A percentile compares a stretch with the other conserved stretches of the same genome.
Evolutionary conservation across 2,113 vertebrate genomes (phyloP).

Genomic region (Lepidothrix coronata): DNA sequence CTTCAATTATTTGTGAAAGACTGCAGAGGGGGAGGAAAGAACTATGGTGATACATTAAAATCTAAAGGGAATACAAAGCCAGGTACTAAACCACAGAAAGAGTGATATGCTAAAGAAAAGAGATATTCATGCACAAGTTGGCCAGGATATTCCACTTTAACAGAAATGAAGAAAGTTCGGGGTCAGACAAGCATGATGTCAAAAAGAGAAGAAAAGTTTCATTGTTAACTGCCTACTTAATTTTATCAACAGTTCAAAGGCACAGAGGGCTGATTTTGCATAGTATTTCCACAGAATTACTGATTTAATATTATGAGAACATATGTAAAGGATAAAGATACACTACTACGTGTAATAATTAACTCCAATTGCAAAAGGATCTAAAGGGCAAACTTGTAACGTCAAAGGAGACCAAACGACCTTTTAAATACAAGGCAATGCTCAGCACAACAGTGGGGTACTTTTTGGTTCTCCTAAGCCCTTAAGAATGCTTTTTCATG

Average conservation of each 20-base stretch:
- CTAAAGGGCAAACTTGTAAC: not conserved
- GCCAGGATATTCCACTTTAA: not conserved
- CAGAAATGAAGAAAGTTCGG: not conserved
- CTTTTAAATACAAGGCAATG: not conserved
- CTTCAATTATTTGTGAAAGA: slow-evolving; percentile 43
- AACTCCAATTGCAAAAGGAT: not conserved
- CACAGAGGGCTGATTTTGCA: not conserved
- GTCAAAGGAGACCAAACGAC: not conserved
- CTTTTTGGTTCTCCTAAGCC: not conserved
- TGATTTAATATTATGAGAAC: not conserved
- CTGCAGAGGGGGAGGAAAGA: not conserved
- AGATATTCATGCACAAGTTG: not conserved
- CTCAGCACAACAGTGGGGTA: not conserved
- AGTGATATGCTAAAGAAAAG: not conserved
- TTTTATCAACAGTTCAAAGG: not conserved
- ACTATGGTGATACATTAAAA: not conserved
- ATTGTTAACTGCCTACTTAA: not conserved
- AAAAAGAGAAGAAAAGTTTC: not conserved
- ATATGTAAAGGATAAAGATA: not conserved
- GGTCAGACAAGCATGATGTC: not conserved
- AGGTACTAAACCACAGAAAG: not conserved
- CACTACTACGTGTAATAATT: not conserved
- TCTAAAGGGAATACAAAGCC: not conserved
- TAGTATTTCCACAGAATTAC: not conserved
- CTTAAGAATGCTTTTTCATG: not conserved